Percentiles rank a stretch among this genome's conserved stretches.
These are phyloP conservation scores for Anoplopoma fimbria DNA, from an alignment of 2,113 vertebrate species.

Conservation along the genomic window DNA sequence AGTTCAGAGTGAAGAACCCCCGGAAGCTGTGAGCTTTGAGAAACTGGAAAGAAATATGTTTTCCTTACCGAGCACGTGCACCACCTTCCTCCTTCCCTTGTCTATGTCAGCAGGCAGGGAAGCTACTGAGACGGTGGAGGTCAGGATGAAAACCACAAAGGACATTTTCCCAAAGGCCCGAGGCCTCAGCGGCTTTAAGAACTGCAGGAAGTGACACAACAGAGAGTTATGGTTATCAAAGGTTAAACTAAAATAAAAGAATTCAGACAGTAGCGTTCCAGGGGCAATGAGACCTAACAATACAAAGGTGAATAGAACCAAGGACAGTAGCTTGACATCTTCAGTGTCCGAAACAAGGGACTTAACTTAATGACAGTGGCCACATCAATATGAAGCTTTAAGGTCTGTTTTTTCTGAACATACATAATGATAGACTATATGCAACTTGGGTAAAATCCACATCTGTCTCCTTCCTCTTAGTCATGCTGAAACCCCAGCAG, in stretches of 20 bases:
- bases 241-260: accelerated
- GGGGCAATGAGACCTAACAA: neutral
- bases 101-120: conserved; percentile 52
- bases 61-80: conserved; percentile 92
- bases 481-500: neutral
- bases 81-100: conserved; percentile 89
- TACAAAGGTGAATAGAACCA: neutral
- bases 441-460: neutral
- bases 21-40: neutral
- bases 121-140: conserved; percentile 64
- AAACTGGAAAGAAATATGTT: neutral
- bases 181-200: conserved; percentile 21
- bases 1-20: too few relatives aligned
- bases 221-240: conserved; percentile 5
- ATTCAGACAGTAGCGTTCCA: neutral
- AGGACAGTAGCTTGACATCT: neutral
- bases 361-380: neutral
- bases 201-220: conserved; percentile 54
- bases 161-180: conserved; percentile 37
- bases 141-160: conserved; percentile 58
- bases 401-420: too few relatives aligned
- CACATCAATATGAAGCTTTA: neutral
- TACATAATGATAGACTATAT: too few relatives aligned
- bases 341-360: neutral
- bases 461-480: neutral